Evolutionary conservation across 2,888 invertebrate genomes (phyloP).

Genomic region (Baccha elongata): DNA sequence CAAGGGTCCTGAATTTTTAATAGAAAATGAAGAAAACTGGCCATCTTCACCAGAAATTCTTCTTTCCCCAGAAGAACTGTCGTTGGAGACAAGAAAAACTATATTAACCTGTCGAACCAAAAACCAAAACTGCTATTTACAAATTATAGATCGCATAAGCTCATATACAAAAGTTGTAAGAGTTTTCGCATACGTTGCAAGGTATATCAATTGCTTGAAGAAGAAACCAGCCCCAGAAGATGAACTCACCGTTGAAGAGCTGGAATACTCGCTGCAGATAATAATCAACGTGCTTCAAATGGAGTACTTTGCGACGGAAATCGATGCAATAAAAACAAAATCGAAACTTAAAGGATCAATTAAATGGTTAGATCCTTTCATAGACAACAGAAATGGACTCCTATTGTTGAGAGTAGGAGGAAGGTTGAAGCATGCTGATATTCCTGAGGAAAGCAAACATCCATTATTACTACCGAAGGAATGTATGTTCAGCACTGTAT

Average conservation of each 20-base stretch:
- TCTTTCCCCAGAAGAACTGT: too few relatives aligned
- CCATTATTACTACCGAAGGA: slow-evolving; percentile 2
- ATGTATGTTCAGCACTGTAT: neutral
- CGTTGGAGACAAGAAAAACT: too few relatives aligned
- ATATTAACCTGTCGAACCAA: too few relatives aligned
- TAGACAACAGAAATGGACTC: neutral
- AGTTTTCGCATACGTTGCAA: too few relatives aligned
- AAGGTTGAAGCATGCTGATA: neutral
- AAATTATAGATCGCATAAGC: too few relatives aligned
- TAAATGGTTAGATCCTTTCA: neutral
- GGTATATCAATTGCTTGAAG: neutral
- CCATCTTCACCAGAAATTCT: too few relatives aligned
- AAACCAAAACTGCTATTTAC: too few relatives aligned
- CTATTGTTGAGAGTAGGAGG: slow-evolving; percentile 5
- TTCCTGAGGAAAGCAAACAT: neutral
- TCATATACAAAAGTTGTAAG: too few relatives aligned
- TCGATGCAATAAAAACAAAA: neutral
- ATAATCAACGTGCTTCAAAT: neutral
- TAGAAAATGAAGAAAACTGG: too few relatives aligned
- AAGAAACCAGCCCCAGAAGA: neutral
- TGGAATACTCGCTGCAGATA: neutral
- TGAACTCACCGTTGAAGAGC: neutral
- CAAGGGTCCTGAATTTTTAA: too few relatives aligned
- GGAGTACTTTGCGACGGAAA: neutral
- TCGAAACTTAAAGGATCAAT: neutral